phyloP scores from a whole-genome alignment of 1,140 invertebrate genomes.

The Solenopsis invicta region DNA sequence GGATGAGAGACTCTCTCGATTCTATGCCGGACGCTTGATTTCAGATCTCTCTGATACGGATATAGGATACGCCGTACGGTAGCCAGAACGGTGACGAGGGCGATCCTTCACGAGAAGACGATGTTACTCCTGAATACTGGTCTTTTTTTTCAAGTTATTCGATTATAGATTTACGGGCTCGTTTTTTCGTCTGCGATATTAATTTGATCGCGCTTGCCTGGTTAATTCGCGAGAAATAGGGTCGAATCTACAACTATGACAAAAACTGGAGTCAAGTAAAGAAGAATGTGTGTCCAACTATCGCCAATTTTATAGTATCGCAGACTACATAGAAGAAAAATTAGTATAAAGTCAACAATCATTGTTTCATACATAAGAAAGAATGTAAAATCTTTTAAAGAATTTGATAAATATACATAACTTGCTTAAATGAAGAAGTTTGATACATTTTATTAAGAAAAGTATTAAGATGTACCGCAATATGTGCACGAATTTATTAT shows the following conservation, averaged over 20 bases:
- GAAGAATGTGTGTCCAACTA: not conserved
- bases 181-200: slow-evolving; percentile 21
- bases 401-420: too few species aligned
- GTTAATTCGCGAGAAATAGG: slow-evolving; percentile 43
- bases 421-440: too few species aligned
- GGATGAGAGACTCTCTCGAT: slow-evolving; percentile 17
- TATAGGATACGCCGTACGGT: slow-evolving; percentile 62
- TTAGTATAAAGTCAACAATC: too few species aligned
- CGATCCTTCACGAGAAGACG: slow-evolving; percentile 34
- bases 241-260: not conserved
- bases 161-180: slow-evolving; percentile 21
- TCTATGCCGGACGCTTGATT: slow-evolving; percentile 62
- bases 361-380: too few species aligned
- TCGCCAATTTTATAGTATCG: not conserved
- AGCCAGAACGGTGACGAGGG: slow-evolving; percentile 53
- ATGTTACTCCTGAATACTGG: slow-evolving; percentile 32
- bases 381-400: too few species aligned
- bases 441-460: too few species aligned
- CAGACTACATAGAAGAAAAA: not conserved
- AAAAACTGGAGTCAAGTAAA: slow-evolving; percentile 18
- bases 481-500: too few species aligned
- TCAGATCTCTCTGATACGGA: slow-evolving; percentile 72
- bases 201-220: not conserved
- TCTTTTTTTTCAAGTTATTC: slow-evolving; percentile 24
- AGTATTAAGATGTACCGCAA: too few species aligned